These are phyloP conservation scores for Sula dactylatra DNA, from an alignment of 2,113 vertebrate species.

Conservation along the genomic window DNA sequence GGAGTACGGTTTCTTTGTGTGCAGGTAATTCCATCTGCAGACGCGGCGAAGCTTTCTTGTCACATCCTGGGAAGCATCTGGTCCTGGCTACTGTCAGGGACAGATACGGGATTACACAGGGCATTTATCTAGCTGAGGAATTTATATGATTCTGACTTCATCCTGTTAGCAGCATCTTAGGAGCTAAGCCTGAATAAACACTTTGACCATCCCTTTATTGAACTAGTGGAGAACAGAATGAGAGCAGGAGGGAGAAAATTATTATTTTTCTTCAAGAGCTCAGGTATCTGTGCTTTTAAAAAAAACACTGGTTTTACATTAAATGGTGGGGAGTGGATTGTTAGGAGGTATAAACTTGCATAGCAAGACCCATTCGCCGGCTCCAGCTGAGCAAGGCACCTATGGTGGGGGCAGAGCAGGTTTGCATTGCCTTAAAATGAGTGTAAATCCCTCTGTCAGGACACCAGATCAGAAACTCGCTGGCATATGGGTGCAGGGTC, in stretches of 20 bases:
- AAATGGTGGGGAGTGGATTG: not conserved
- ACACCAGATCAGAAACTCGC: not conserved
- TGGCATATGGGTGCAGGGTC: accelerated
- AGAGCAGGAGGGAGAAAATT: not conserved
- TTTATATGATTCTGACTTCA: not conserved
- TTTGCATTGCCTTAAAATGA: not conserved
- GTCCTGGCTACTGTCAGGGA: not conserved
- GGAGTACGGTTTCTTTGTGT: not conserved
- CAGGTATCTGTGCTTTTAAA: not conserved
- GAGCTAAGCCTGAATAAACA: not conserved
- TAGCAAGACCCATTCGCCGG: accelerated
- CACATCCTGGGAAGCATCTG: not conserved
- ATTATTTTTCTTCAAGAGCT: not conserved
- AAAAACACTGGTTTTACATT: not conserved
- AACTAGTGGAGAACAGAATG: not conserved
- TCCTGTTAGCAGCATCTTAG: not conserved
- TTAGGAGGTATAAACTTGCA: not conserved
- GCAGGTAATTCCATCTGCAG: not conserved
- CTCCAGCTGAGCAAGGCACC: not conserved
- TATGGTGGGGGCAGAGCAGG: accelerated
- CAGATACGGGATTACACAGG: not conserved
- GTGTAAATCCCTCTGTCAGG: not conserved
- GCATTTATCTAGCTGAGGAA: not conserved
- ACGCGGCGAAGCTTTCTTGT: accelerated
- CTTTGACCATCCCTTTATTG: not conserved